phyloP scores from a whole-genome alignment of 2,888 invertebrate genomes.

The Meghimatium bilineatum region DNA sequence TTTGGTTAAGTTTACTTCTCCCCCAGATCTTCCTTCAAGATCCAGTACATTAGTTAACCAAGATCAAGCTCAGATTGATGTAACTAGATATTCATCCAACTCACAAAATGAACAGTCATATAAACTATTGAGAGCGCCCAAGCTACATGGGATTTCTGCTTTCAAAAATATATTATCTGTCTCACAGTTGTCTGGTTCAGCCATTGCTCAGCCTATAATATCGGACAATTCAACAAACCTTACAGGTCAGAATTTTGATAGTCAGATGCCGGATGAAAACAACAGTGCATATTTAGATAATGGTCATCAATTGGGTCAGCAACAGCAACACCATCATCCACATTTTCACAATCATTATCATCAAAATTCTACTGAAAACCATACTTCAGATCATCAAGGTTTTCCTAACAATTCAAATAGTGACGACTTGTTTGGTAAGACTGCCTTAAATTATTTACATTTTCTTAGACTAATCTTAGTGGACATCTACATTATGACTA shows the following conservation, averaged over 20 bases:
- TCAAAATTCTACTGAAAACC: background rate
- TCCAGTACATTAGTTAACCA: background rate
- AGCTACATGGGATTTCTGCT: background rate
- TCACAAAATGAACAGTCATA: background rate
- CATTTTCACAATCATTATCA: constrained; percentile 26
- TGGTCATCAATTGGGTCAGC: background rate
- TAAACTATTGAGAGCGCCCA: background rate
- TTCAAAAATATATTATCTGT: background rate
- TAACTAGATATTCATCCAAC: background rate
- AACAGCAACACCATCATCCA: constrained; percentile 18
- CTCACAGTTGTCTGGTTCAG: background rate
- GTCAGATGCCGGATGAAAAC: too few relatives aligned
- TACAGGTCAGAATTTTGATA: background rate
- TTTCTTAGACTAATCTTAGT: too few relatives aligned
- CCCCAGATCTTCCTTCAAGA: background rate
- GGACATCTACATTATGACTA: too few relatives aligned
- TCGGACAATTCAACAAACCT: background rate
- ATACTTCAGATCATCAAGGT: constrained; percentile 52
- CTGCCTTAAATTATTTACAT: too few relatives aligned
- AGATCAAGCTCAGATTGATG: background rate
- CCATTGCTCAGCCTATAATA: background rate
- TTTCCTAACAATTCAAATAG: constrained; percentile 60
- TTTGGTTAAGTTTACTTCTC: background rate
- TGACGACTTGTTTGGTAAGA: background rate
- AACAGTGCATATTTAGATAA: background rate